phyloP scores from a whole-genome alignment of 2,797 vertebrate genomes.

The Myoxocephalus aenaeus region DNA sequence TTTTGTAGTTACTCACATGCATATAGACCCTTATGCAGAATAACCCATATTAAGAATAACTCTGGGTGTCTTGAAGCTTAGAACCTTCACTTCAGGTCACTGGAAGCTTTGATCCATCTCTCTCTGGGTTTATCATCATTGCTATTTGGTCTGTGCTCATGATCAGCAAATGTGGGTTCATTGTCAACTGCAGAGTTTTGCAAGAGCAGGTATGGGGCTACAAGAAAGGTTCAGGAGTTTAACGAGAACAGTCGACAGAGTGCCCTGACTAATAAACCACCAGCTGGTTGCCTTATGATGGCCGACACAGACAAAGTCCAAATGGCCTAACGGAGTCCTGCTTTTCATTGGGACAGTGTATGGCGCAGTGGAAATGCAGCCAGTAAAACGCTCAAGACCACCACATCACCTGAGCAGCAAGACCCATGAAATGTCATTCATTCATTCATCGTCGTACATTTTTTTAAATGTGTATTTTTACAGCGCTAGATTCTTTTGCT shows the following conservation, averaged over 20 bases:
- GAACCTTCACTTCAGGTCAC: conserved; percentile 12
- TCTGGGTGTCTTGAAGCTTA: conserved; percentile 39
- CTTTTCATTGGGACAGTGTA: conserved; percentile 49
- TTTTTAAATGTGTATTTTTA: conserved; percentile 61
- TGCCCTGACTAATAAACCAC: conserved; percentile 68
- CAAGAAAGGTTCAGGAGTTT: conserved; percentile 69
- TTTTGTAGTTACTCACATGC: conserved; percentile 61
- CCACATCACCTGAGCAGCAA: conserved; percentile 49
- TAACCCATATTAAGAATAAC: conserved; percentile 50
- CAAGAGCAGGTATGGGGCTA: conserved; percentile 18
- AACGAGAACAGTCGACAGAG: conserved; percentile 66
- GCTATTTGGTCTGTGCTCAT: conserved; percentile 59
- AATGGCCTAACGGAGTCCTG: conserved; percentile 37
- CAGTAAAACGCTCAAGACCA: conserved; percentile 49
- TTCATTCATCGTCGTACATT: conserved; percentile 34
- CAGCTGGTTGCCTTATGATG: conserved; percentile 69
- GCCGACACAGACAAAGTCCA: conserved; percentile 46
- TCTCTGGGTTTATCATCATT: conserved; percentile 30
- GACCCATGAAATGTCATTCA: conserved; percentile 50
- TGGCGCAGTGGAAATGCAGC: conserved; percentile 50
- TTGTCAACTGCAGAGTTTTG: conserved; percentile 40
- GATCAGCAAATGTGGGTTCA: conserved; percentile 55
- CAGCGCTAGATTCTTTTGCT: conserved; percentile 59
- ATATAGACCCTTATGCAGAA: conserved; percentile 46
- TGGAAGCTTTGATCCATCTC: conserved; percentile 61